Percentiles rank a stretch among this genome's conserved stretches.
These are phyloP conservation scores for Argyrosomus regius DNA, from an alignment of 2,797 vertebrate genomes.

Conservation along the genomic window DNA sequence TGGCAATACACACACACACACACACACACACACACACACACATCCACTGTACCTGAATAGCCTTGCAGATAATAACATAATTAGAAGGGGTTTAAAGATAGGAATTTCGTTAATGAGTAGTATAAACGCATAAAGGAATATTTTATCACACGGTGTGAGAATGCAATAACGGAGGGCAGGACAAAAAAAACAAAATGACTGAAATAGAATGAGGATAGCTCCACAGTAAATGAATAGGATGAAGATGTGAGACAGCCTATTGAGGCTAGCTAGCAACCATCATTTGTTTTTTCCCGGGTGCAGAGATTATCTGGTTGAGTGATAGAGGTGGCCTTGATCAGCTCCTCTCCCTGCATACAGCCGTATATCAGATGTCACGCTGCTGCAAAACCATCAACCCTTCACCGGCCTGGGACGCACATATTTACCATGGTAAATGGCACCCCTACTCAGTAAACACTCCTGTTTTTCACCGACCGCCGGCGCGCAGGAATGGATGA, in stretches of 20 bases:
- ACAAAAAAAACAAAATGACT: neutral
- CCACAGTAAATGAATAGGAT: slow-evolving; percentile 67
- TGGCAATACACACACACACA: neutral
- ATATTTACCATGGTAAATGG: slow-evolving; percentile 84
- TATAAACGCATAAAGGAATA: slow-evolving; percentile 35
- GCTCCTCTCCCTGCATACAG: slow-evolving; percentile 64
- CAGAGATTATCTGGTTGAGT: slow-evolving; percentile 83
- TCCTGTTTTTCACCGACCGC: slow-evolving; percentile 73
- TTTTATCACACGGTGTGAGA: slow-evolving; percentile 30
- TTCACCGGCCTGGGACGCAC: slow-evolving; percentile 72
- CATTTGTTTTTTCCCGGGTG: slow-evolving; percentile 77
- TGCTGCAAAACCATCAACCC: slow-evolving; percentile 78
- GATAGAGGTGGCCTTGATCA: slow-evolving; percentile 85
- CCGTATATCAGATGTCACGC: slow-evolving; percentile 82
- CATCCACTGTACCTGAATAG: neutral
- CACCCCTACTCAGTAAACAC: slow-evolving; percentile 74
- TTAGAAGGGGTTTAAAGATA: slow-evolving; percentile 35
- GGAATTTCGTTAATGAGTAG: slow-evolving; percentile 12
- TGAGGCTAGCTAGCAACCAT: slow-evolving; percentile 55
- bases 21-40: neutral
- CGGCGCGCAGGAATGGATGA: slow-evolving; percentile 56
- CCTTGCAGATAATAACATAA: slow-evolving; percentile 26
- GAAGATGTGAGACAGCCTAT: slow-evolving; percentile 74
- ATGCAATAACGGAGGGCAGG: slow-evolving; percentile 1
- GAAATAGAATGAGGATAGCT: slow-evolving; percentile 21